Evolutionary conservation across 2,113 vertebrate species (phyloP).

Genomic region (Pseudorhombus dupliciocellatus): DNA sequence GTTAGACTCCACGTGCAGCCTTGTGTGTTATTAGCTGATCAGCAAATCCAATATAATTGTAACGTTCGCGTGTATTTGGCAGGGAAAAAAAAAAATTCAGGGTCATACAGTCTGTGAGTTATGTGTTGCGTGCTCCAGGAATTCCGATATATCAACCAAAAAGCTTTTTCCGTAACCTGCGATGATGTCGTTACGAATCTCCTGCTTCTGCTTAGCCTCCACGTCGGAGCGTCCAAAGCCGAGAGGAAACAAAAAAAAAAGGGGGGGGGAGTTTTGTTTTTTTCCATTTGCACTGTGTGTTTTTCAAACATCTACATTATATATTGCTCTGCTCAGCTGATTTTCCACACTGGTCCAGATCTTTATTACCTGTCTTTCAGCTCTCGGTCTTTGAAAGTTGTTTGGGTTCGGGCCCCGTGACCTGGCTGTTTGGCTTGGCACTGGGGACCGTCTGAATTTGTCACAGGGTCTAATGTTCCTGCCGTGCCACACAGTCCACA

Average conservation of each 20-base stretch:
- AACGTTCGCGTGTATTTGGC: conserved; percentile 38
- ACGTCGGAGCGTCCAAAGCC: conserved; percentile 34
- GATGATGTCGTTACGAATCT: conserved; percentile 60
- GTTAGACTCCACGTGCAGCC: neutral
- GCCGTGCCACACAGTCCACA: conserved; percentile 68
- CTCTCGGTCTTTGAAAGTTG: conserved; percentile 50
- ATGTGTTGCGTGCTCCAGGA: conserved; percentile 31
- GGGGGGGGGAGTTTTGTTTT: conserved; percentile 61
- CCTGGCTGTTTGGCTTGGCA: conserved; percentile 75
- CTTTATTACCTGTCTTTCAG: conserved; percentile 68
- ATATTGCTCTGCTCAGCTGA: conserved; percentile 50
- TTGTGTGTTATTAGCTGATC: conserved; percentile 27
- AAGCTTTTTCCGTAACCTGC: conserved; percentile 28
- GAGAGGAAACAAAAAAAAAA: conserved; percentile 58
- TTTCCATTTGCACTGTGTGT: conserved; percentile 32
- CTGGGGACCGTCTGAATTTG: conserved; percentile 62
- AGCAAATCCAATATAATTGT: conserved; percentile 14
- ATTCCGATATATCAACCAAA: conserved; percentile 40
- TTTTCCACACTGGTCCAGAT: conserved; percentile 59
- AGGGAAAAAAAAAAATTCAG: conserved; percentile 1
- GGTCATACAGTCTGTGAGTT: conserved; percentile 45
- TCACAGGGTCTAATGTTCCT: conserved; percentile 70
- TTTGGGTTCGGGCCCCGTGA: conserved; percentile 48
- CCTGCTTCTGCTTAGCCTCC: conserved; percentile 37
- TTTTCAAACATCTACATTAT: conserved; percentile 30